Base-by-base conservation (phyloP, 2,888 invertebrate species). In the Hypsopygia costalis region DNA sequence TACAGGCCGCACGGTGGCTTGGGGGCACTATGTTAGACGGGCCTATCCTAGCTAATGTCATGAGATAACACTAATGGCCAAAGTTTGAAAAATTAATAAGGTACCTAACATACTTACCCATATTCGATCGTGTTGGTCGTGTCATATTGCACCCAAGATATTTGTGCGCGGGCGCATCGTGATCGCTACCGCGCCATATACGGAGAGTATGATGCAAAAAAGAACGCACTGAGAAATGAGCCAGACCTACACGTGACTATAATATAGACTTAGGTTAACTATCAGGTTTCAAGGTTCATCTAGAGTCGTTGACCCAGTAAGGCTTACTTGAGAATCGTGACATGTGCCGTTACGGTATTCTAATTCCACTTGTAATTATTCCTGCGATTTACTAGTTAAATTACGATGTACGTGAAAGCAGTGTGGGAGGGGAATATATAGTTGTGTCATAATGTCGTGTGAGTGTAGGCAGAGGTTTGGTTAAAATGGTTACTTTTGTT, bases 301-400 rank as follows among this genome's bases (percentile, higher is more conserved):
- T 32, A 35, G 38, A 49, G 51, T 51, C 55, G 51, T 51, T 49
- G 52, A 49, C 51, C 44, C 41, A 49, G 46, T 43, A 41, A 52
- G 36, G 4, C 31, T 21, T 12, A 35, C 39, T 51, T 51, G 47
- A 48, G 51, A 55, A 47, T 54, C 53, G 50, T 53, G 49, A 50
- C 49, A 51, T 51, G 46, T 43, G 43, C 44, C 31, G 11, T 43
- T 53, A 46, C 53, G 45, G 55, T 53, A 47, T 37, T 44, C 21
- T 47, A 27, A 38, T 46, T 42, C 39, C 41, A 12, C 38, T 41
- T 12, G 43, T 43, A 44, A 52, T 52, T 44, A 47, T 45, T 40
- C 37, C 16, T 29, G 39, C 33, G 36, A 40, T 38, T 40, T 27
- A 40, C 8, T 27, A 36, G 8, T 38, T 37, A 32, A 40, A 34